Conservation (phyloP, 2,888 invertebrate species). For the Cephalotes varians region DNA sequence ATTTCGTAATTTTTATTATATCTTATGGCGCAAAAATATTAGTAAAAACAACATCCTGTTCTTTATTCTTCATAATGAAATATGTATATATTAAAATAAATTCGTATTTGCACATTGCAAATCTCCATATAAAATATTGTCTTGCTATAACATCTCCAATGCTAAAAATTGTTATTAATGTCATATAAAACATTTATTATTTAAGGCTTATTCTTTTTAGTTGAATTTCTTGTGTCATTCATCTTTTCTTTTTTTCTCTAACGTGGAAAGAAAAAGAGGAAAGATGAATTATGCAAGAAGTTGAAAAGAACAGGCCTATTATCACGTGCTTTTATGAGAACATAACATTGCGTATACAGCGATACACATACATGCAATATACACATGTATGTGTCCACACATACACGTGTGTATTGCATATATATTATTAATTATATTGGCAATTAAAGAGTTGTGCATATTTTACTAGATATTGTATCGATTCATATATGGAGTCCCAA, state of each 20-base stretch:
- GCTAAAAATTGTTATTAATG: neutral
- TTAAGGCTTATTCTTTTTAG: no score
- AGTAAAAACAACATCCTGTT: neutral
- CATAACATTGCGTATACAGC: conserved; percentile 35
- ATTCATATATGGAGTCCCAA: conserved; percentile 63
- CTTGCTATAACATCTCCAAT: neutral
- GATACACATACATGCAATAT: neutral
- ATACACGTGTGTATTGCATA: neutral
- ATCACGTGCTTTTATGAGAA: neutral
- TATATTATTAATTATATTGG: neutral
- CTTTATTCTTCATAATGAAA: neutral
- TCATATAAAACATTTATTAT: no score
- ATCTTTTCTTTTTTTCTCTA: no score
- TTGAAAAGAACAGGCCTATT: no score
- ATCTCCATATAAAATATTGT: neutral
- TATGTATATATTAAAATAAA: conserved; percentile 12
- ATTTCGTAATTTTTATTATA: conserved; percentile 3
- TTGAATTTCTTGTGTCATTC: no score
- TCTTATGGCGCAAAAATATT: neutral
- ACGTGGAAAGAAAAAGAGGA: no score
- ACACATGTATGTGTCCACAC: no score
- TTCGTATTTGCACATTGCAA: neutral
- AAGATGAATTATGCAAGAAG: no score
- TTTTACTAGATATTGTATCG: conserved; percentile 36
- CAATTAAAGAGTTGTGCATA: conserved; percentile 47